Evolutionary conservation across 2,888 invertebrate genomes (phyloP).

Genomic region (Mactromeris polynyma): DNA sequence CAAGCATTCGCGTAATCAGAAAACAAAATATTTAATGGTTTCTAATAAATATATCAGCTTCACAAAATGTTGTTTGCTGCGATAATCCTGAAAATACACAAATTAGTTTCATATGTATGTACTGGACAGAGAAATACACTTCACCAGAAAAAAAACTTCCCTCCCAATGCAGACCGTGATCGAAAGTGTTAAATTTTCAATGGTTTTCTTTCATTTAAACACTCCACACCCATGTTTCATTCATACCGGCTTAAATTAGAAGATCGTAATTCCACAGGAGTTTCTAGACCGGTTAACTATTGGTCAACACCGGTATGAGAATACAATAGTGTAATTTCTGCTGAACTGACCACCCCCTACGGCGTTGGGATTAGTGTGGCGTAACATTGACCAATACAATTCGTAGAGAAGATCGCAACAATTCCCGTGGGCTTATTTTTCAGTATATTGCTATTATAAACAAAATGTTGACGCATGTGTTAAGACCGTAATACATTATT

Average conservation of each 20-base stretch:
- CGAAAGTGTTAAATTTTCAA: conserved; percentile 26
- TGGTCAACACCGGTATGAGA: conserved; percentile 32
- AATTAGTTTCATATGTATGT: not conserved
- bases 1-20: not conserved
- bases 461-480: not conserved
- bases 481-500: not conserved
- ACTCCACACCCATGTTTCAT: conserved; percentile 44
- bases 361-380: not conserved
- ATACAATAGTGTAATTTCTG: conserved; percentile 38
- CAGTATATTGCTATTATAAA: not conserved
- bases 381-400: not conserved
- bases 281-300: conserved; percentile 1
- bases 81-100: not conserved
- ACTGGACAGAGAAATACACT: not conserved
- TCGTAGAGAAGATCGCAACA: not conserved
- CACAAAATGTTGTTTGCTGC: not conserved
- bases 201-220: conserved; percentile 14
- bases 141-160: not conserved
- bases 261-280: conserved; percentile 23
- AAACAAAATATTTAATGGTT: not conserved
- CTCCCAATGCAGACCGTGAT: not conserved
- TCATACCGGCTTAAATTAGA: conserved; percentile 19
- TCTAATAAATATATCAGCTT: not conserved
- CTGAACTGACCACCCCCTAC: conserved; percentile 21
- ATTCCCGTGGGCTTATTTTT: not conserved